Base-by-base conservation (phyloP, 1,140 invertebrate species). In the Andricus grossulariae region DNA sequence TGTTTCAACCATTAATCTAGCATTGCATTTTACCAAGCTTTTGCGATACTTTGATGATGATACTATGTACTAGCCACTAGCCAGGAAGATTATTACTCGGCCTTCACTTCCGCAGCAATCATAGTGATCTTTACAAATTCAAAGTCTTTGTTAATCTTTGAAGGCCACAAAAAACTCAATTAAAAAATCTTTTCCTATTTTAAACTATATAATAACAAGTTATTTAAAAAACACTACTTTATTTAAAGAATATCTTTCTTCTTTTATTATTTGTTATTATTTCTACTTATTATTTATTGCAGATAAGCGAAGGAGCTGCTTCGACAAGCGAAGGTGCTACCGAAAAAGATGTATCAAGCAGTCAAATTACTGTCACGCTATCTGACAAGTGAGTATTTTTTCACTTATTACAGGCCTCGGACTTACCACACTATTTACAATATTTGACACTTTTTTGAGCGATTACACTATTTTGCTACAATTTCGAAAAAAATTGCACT, bases 301-400 rank as follows among this genome's bases (percentile, higher is more conserved):
- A 91, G 90, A 89, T 90, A 81, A 91, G 85, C 71, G 89, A 90
- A 74, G 84, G 83, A 57, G 86, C 85, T 70, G 88, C 90, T 19
- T 91, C 90, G n/a, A 90, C 89, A 50, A 90, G 89, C 76, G 85
- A 85, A 55, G 85, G 88, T 66, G 84, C 85, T 75, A 72, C 84
- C 60, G 80, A 86, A 52, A 90, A 90, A 85, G 87, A 90, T 84
- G 83, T 86, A 72, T 88, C 89, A 50, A 88, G 82, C 80, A 89
- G 87, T 82, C 89, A 91, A 77, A 90, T 91, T 77, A 92, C 87
- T 74, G 90, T 91, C 81, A 91, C 90, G 32, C 79, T 91, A 79
- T 86, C 87, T 71, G 90, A 90, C 79, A 90, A 90, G 89, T 89
- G 76, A 89, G 89, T 87, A 81, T 71, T 51, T 74, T 76, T 76